Base-by-base conservation (phyloP, 2,888 invertebrate genomes). In the Macaria liturata region DNA sequence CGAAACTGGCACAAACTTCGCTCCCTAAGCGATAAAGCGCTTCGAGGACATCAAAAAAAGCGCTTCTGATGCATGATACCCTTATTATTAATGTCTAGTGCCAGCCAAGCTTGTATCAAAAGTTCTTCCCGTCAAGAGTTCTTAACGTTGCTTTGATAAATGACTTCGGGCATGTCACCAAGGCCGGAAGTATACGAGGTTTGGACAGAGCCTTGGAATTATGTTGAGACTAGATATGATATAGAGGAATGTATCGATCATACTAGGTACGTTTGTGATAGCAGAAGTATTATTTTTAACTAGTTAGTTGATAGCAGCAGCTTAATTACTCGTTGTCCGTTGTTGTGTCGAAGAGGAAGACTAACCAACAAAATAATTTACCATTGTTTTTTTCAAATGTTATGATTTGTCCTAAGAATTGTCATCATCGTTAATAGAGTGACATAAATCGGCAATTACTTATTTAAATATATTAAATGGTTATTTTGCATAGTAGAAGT, bases 51-150 rank as follows among this genome's bases (percentile, higher is more conserved):
- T 79, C 77, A 81, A 75, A 84, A 87, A 88, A 88, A 85, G 43
- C 83, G 80, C 76, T 81, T 81, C 72, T 76, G 80, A 80, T 81
- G 78, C 79, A 81, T 79, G 84, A 91, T 88, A 89, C 83, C 87
- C 85, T 83, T 85, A 85, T 88, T 91, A 91, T 91, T 91, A 91
- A 91, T 91, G 90, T 88, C 84, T 85, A 82, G 78, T 81, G 82
- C 81, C 85, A 77, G 76, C 80, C 83, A 84, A 83, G 88, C 87
- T 84, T 84, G 88, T 90, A 88, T 90, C 91, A 90, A 88, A 91
- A 89, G 80, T 89, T 91, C 80, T 75, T 78, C 79, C 80, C 83
- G 89, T 88, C 88, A 81, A 84, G 91, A 88, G 90, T 89, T 89
- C 90, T 91, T 87, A 86, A 80, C 81, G 84, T 78, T 83, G 75